phyloP scores from a whole-genome alignment of 2,888 invertebrate genomes.

The Adelognathus sp. region DNA sequence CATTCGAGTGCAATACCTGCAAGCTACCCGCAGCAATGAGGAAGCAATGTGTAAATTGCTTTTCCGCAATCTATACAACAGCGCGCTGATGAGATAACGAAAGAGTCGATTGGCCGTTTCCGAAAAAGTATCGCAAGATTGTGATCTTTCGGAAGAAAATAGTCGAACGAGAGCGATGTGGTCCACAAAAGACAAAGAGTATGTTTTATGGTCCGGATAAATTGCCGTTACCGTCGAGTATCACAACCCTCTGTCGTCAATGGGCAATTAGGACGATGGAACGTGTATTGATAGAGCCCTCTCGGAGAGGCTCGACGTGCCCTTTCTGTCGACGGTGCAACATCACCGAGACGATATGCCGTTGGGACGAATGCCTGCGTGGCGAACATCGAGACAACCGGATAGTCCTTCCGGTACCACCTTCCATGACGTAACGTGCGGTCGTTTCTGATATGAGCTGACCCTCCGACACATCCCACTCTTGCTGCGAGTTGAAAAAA shows the following conservation, averaged over 20 bases:
- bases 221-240: background rate
- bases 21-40: no score
- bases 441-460: no score
- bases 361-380: background rate
- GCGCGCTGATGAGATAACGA: background rate
- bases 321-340: background rate
- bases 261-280: background rate
- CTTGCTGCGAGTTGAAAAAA: no score
- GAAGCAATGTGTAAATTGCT: background rate
- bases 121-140: background rate
- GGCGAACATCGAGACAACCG: background rate
- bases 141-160: background rate
- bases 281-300: background rate
- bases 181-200: background rate
- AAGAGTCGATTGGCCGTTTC: background rate
- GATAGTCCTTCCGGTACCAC: background rate
- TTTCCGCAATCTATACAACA: background rate
- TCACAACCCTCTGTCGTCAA: background rate
- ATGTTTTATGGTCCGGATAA: background rate
- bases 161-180: background rate
- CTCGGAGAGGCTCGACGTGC: background rate
- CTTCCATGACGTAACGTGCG: no score
- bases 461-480: no score
- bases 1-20: no score
- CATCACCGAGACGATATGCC: background rate